A percentile compares a stretch with the other conserved stretches of the same genome.
Evolutionary conservation across 2,113 vertebrate genomes (phyloP).

Genomic region (Corythornis madagascariensis): DNA sequence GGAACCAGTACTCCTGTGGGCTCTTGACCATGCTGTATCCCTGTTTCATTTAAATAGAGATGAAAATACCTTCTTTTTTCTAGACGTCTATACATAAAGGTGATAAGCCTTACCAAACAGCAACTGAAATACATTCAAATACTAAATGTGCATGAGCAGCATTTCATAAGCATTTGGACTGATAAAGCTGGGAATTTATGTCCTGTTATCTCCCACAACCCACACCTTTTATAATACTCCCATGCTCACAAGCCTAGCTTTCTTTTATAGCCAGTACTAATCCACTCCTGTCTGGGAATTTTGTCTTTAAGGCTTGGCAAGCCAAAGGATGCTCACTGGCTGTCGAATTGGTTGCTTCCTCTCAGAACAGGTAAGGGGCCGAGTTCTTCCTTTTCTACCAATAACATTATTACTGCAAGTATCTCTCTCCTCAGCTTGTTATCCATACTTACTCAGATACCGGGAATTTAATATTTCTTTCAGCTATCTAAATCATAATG

Average conservation of each 20-base stretch:
- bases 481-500: neutral
- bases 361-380: neutral
- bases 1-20: neutral
- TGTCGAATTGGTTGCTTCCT: neutral
- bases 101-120: neutral
- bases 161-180: neutral
- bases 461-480: neutral
- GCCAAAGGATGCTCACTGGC: neutral
- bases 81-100: neutral
- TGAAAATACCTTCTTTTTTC: neutral
- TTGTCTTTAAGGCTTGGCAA: neutral
- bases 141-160: neutral
- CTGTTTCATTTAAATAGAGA: neutral
- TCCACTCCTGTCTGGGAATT: neutral
- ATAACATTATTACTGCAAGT: neutral
- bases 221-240: neutral
- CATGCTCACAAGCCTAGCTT: neutral
- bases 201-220: neutral
- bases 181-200: neutral
- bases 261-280: neutral
- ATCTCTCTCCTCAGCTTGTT: neutral
- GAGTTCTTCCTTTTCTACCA: neutral
- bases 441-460: neutral
- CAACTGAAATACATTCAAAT: neutral
- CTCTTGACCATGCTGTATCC: neutral